Conservation (phyloP, 2,888 invertebrate genomes). For the Chloromyia formosa region DNA sequence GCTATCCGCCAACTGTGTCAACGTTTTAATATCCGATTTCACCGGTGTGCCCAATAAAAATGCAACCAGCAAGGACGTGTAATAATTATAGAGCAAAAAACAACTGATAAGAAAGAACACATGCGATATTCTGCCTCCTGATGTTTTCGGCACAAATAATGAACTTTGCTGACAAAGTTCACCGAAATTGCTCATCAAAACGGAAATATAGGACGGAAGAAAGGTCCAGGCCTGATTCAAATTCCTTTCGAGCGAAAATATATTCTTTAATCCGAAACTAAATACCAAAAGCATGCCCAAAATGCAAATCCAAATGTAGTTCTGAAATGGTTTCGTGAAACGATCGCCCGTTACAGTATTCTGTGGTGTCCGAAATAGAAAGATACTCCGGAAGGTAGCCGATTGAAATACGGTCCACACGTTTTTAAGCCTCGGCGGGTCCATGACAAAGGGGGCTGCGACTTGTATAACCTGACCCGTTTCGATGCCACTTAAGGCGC, state of each 20-base stretch:
- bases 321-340: conserved; percentile 69
- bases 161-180: conserved; percentile 66
- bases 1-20: conserved; percentile 67
- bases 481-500: conserved; percentile 56
- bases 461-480: conserved; percentile 55
- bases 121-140: conserved; percentile 61
- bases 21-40: conserved; percentile 65
- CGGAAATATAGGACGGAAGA: conserved; percentile 57
- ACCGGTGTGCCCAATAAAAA: conserved; percentile 68
- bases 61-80: conserved; percentile 72
- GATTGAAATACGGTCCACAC: conserved; percentile 52
- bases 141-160: conserved; percentile 62
- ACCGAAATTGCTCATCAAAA: conserved; percentile 64
- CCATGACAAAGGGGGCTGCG: conserved; percentile 52
- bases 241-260: conserved; percentile 57
- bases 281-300: conserved; percentile 59
- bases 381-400: conserved; percentile 61
- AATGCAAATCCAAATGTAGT: conserved; percentile 68
- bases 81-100: conserved; percentile 69
- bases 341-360: conserved; percentile 67
- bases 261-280: conserved; percentile 59
- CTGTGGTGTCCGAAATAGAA: conserved; percentile 70
- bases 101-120: conserved; percentile 57
- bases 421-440: conserved; percentile 51
- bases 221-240: conserved; percentile 52